Conservation (phyloP, 2,113 vertebrate species). For the Engraulis encrasicolus region DNA sequence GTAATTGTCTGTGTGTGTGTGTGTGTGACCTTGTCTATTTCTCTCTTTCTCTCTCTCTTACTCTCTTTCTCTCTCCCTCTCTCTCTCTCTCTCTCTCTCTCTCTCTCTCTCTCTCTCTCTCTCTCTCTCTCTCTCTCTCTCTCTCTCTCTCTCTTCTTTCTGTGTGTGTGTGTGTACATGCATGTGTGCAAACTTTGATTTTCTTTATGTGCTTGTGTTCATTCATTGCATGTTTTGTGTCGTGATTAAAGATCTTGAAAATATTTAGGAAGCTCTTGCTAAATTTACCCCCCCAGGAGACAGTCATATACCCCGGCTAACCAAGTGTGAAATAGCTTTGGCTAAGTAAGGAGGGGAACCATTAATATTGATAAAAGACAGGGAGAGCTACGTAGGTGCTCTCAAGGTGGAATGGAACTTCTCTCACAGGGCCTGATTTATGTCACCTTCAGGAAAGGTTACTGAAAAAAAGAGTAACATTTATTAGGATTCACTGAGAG, state of each 20-base stretch:
- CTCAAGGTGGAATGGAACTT: slow-evolving; percentile 79
- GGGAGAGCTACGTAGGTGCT: slow-evolving; percentile 69
- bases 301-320: slow-evolving; percentile 75
- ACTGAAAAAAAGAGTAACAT: slow-evolving; percentile 55
- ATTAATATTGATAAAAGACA: slow-evolving; percentile 84
- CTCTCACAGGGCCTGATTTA: slow-evolving; percentile 77
- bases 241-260: slow-evolving; percentile 70
- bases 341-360: slow-evolving; percentile 78
- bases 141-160: no score
- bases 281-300: slow-evolving; percentile 77
- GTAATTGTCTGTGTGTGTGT: slow-evolving; percentile 28
- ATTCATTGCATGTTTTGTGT: slow-evolving; percentile 62
- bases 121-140: no score
- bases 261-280: slow-evolving; percentile 72
- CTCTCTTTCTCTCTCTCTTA: no score
- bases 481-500: slow-evolving; percentile 54
- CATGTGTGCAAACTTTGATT: slow-evolving; percentile 46
- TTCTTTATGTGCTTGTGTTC: slow-evolving; percentile 60
- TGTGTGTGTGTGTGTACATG: slow-evolving; percentile 27
- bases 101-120: no score
- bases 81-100: no score
- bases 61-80: no score
- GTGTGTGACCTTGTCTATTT: no score
- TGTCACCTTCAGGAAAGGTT: slow-evolving; percentile 75
- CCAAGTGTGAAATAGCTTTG: slow-evolving; percentile 84